These are phyloP conservation scores for Shinisaurus crocodilurus DNA, from an alignment of 2,113 vertebrate species.

Conservation along the genomic window DNA sequence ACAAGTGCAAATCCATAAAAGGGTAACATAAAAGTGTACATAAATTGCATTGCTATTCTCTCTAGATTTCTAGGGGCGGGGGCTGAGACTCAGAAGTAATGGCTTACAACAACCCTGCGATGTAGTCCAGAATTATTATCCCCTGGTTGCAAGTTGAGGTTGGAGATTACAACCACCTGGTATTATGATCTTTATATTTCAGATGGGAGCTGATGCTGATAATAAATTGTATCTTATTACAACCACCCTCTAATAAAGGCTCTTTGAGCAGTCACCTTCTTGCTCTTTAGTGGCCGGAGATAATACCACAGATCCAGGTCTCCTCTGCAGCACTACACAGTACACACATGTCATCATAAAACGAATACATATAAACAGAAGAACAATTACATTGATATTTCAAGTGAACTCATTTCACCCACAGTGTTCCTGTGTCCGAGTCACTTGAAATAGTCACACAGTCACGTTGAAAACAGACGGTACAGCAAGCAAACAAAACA, in stretches of 20 bases:
- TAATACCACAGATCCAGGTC: not conserved
- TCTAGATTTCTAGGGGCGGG: too few relatives aligned
- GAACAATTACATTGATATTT: not conserved
- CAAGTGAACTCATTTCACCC: not conserved
- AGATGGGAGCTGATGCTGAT: not conserved
- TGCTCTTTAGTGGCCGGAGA: not conserved
- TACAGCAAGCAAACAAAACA: not conserved
- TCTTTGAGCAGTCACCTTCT: not conserved
- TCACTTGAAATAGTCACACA: not conserved
- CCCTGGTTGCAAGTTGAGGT: not conserved
- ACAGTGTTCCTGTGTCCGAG: not conserved
- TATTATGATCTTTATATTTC: not conserved
- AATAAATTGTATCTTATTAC: not conserved
- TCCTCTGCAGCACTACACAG: not conserved
- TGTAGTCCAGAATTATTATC: not conserved
- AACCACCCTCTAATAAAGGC: not conserved
- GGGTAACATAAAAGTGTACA: too few relatives aligned
- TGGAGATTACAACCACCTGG: not conserved
- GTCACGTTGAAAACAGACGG: not conserved
- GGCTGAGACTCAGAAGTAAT: not conserved
- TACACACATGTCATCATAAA: not conserved
- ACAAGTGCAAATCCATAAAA: not conserved
- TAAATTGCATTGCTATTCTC: too few relatives aligned
- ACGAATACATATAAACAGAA: not conserved
- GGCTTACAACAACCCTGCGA: not conserved